Evolutionary conservation across 2,888 invertebrate species (phyloP).

Genomic region (Phaonia tiefii): DNA sequence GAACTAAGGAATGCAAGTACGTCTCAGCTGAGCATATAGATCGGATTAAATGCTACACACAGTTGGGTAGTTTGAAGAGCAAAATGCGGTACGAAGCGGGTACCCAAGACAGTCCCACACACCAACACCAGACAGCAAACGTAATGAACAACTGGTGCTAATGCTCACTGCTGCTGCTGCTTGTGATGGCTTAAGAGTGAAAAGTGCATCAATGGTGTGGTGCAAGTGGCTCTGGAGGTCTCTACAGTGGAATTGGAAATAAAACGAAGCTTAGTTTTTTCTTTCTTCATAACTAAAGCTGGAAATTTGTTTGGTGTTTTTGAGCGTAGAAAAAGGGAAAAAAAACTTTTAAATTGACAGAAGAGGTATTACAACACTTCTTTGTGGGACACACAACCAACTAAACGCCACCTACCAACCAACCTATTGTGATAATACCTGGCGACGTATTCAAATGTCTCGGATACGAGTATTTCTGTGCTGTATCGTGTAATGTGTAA

Average conservation of each 20-base stretch:
- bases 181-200: conserved; percentile 20
- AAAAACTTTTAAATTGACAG: conserved; percentile 53
- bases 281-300: conserved; percentile 48
- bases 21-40: conserved; percentile 33
- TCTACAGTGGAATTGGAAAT: conserved; percentile 55
- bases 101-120: not conserved
- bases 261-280: conserved; percentile 58
- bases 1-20: conserved; percentile 49
- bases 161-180: not conserved
- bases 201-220: conserved; percentile 13
- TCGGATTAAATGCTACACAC: conserved; percentile 43
- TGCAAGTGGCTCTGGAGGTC: not conserved
- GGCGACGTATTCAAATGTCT: conserved; percentile 51
- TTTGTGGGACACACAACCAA: not conserved
- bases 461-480: conserved; percentile 23
- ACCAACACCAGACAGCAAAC: not conserved
- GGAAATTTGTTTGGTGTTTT: conserved; percentile 52
- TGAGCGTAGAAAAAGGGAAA: no score
- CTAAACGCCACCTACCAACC: not conserved
- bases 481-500: conserved; percentile 18
- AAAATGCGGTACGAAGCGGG: not conserved
- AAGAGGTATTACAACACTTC: conserved; percentile 49
- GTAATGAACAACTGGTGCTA: not conserved
- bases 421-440: conserved; percentile 10
- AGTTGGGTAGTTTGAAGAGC: conserved; percentile 8